Conservation (phyloP, 2,797 vertebrate species). For the Ara ararauna region DNA sequence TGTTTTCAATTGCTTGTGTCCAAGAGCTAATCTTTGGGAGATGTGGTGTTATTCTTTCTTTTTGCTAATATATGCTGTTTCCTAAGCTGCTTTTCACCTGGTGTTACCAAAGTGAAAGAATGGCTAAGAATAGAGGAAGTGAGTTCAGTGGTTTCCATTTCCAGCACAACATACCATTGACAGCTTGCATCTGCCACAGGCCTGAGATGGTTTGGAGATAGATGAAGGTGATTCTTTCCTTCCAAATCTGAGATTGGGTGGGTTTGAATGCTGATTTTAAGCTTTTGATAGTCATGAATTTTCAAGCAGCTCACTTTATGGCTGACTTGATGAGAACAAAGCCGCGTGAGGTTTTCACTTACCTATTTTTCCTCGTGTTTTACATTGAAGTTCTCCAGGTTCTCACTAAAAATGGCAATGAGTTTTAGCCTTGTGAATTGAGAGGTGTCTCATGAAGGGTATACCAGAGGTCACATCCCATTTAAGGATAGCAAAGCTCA, state of each 20-base stretch:
- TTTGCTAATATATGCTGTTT: conserved; percentile 8
- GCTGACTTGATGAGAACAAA: background rate
- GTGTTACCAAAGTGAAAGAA: conserved; percentile 2
- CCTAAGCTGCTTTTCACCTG: background rate
- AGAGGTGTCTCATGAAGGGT: background rate
- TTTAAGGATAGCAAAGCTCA: background rate
- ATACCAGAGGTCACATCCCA: background rate
- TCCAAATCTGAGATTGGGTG: background rate
- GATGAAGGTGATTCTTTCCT: background rate
- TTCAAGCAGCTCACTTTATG: background rate
- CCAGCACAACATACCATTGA: background rate
- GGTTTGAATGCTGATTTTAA: background rate
- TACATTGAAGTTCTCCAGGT: background rate
- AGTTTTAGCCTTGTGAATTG: background rate
- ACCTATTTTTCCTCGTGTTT: background rate
- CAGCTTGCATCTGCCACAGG: background rate
- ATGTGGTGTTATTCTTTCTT: background rate
- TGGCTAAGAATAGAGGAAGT: conserved; percentile 34
- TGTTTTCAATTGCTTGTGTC: background rate
- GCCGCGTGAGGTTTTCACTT: fast-evolving
- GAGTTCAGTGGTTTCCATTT: conserved; percentile 27
- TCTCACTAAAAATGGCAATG: background rate
- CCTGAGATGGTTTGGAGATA: background rate
- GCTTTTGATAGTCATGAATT: background rate
- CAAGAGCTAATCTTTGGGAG: background rate